phyloP scores from a whole-genome alignment of 1,140 invertebrate species.

The Lasioglossum albipes region DNA sequence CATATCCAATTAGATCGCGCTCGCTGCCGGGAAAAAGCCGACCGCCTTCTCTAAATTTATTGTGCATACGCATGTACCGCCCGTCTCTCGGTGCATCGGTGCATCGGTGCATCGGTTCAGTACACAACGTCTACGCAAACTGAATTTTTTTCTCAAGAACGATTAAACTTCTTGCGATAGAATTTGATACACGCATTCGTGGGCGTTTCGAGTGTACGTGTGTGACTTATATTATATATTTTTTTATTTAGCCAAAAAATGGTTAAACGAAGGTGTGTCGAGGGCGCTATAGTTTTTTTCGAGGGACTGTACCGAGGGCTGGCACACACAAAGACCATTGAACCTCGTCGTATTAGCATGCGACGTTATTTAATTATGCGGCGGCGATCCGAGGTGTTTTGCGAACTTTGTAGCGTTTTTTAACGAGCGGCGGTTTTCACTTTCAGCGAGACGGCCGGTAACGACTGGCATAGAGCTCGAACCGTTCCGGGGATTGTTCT shows the following conservation, averaged over 20 bases:
- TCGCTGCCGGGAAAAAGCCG: conserved; percentile 44
- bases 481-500: conserved; percentile 13
- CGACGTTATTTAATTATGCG: background rate
- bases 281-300: too few species aligned
- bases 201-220: too few species aligned
- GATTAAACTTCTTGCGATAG: too few species aligned
- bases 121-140: too few species aligned
- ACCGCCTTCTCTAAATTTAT: background rate
- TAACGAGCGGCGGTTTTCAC: conserved; percentile 8
- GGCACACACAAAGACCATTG: background rate
- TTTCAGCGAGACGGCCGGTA: background rate
- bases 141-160: too few species aligned
- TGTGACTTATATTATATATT: too few species aligned
- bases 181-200: too few species aligned
- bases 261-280: too few species aligned
- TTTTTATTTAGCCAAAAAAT: too few species aligned
- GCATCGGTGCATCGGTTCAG: too few species aligned
- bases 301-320: background rate
- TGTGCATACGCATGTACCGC: background rate
- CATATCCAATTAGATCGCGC: conserved; percentile 78
- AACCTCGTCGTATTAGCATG: background rate
- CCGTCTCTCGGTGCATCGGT: background rate
- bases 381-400: background rate
- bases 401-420: background rate
- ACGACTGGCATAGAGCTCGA: background rate